Evolutionary conservation across 1,140 invertebrate species (phyloP).

Genomic region (Caenorhabditis briggsae): DNA sequence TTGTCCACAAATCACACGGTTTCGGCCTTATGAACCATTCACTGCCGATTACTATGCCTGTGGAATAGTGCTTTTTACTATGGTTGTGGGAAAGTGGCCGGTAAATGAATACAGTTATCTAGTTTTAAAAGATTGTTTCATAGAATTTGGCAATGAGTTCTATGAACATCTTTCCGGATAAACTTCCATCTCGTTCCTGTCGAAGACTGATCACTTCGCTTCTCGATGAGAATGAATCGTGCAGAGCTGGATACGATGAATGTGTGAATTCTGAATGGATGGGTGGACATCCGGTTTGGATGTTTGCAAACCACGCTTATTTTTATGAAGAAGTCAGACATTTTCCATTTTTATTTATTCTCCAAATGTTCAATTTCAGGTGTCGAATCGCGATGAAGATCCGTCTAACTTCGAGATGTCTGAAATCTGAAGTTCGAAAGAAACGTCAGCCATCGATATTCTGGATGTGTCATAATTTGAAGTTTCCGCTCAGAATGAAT

Average conservation of each 20-base stretch:
- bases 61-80: constrained; percentile 63
- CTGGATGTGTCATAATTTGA: neutral
- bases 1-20: constrained; percentile 43
- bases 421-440: neutral
- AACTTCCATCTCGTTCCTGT: constrained; percentile 50
- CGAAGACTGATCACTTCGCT: constrained; percentile 33
- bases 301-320: constrained; percentile 54
- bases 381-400: neutral
- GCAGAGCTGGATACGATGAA: constrained; percentile 57
- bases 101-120: neutral
- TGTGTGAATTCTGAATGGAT: constrained; percentile 57
- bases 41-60: constrained; percentile 63
- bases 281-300: constrained; percentile 43
- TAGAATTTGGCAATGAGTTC: neutral
- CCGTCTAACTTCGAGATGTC: neutral
- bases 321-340: constrained; percentile 46
- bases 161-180: constrained; percentile 20
- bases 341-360: neutral
- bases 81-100: constrained; percentile 64
- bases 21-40: constrained; percentile 61
- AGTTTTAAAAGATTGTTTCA: neutral
- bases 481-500: neutral
- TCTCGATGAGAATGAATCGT: constrained; percentile 57
- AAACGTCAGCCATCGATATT: no score
- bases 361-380: neutral